Evolutionary conservation across 2,113 vertebrate genomes (phyloP), one percentile per base, ranked within the genome.

Genomic region (Centrocercus urophasianus): DNA sequence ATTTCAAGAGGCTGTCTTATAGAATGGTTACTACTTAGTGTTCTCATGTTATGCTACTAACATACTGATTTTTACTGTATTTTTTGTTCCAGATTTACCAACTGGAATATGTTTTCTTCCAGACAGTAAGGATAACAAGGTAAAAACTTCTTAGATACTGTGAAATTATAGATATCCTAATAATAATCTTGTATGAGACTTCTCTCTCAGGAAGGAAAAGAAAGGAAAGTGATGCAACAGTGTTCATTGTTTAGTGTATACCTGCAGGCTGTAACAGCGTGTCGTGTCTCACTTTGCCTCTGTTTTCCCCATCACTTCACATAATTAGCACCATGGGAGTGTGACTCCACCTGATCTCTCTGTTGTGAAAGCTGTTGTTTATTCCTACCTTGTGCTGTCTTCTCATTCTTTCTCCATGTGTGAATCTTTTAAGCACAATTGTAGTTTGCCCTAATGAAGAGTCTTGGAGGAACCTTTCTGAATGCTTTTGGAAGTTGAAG

Each of bases 1-100:
- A 3, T 80, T 77, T 83, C 12, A 50, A 60, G 80, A 70, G 14
- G 4, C 50, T 59, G 3, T 47, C 27, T 30, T 64, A 43, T 0
- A 32, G 40, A 72, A 38, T 10, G 32, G 27, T 59, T 75, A 78
- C 6, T 25, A 50, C 6, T 36, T 70, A 32, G 8, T 50, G 48
- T 50, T 24, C 22, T 50, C 48, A 50, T 50, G 11, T 50, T 50
- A 24, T 50, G 48, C 11, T 50, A 50, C 48, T 50, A 24, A 50
- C 13, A 36, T 78, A 45, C 59, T 83, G 84, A 36, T 70, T 38
- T 36, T 36, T 0, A 1, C 36, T n/a, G 8, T 6, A 5, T 90
- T 86, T 88, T 86, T 48, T 86, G 21, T 97, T 89, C 67, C 96
- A 99, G 99, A 98, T 82, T 92, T 98, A 72, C 98, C 98, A 84